Evolutionary conservation across 2,888 invertebrate genomes (phyloP).

Genomic region (Ctena decussata): DNA sequence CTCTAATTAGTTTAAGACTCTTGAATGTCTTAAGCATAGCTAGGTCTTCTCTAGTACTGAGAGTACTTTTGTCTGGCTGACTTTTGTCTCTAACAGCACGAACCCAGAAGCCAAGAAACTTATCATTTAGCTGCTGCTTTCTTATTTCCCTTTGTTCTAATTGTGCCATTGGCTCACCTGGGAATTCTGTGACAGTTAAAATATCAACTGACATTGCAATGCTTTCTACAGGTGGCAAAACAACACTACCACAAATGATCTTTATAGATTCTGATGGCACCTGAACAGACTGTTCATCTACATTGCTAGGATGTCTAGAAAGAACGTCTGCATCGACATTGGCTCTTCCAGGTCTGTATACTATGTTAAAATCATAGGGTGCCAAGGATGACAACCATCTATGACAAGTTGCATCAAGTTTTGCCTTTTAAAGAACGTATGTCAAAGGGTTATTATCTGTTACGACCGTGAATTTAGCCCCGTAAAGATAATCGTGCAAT

Average conservation of each 20-base stretch:
- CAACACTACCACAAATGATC: too few relatives aligned
- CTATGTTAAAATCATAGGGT: background rate
- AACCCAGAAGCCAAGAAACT: too few relatives aligned
- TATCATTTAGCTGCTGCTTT: too few relatives aligned
- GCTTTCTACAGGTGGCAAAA: background rate
- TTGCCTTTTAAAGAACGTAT: background rate
- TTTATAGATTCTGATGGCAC: too few relatives aligned
- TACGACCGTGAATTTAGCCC: too few relatives aligned
- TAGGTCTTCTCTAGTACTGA: too few relatives aligned
- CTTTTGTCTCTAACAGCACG: too few relatives aligned
- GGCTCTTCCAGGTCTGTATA: background rate
- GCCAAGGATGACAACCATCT: background rate
- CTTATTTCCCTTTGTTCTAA: background rate
- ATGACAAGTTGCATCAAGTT: background rate
- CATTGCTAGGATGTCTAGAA: too few relatives aligned
- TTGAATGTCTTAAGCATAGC: too few relatives aligned
- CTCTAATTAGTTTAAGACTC: too few relatives aligned
- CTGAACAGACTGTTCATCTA: too few relatives aligned
- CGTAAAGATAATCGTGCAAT: background rate
- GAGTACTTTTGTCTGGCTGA: too few relatives aligned
- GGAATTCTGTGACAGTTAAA: background rate
- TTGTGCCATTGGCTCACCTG: background rate
- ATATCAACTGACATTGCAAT: background rate
- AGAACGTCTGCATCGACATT: constrained; percentile 9
- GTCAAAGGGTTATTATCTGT: background rate